phyloP scores from a whole-genome alignment of 2,888 invertebrate species.

The Anaspis maculata region DNA sequence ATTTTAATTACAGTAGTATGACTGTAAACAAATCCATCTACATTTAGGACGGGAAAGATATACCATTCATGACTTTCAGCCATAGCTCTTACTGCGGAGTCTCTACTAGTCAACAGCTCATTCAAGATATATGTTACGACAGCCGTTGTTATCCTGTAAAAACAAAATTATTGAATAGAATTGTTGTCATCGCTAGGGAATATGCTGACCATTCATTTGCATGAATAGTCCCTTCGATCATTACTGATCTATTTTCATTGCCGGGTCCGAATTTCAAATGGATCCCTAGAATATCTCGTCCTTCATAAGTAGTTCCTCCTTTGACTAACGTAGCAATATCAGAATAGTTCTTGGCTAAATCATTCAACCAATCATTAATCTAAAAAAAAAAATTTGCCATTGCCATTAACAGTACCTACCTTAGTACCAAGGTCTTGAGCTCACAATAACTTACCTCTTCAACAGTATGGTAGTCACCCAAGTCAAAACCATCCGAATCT shows the following conservation, averaged over 20 bases:
- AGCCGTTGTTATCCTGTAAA: slow-evolving; percentile 35
- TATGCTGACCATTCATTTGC: slow-evolving; percentile 41
- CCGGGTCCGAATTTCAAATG: slow-evolving; percentile 39
- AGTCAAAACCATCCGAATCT: slow-evolving; percentile 51
- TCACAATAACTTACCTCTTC: slow-evolving; percentile 41
- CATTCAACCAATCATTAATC: slow-evolving; percentile 53
- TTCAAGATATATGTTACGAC: slow-evolving; percentile 50
- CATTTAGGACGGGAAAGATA: slow-evolving; percentile 63
- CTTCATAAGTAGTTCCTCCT: slow-evolving; percentile 53
- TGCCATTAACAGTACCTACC: not conserved
- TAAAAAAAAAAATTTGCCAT: slow-evolving; percentile 14
- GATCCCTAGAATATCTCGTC: slow-evolving; percentile 51
- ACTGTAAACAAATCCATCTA: slow-evolving; percentile 65
- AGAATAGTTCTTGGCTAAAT: slow-evolving; percentile 43
- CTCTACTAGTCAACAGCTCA: slow-evolving; percentile 53
- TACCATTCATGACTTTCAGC: slow-evolving; percentile 67
- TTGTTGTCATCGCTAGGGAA: not conserved
- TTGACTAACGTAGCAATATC: slow-evolving; percentile 45
- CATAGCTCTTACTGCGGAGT: slow-evolving; percentile 44
- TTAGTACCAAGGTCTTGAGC: not conserved
- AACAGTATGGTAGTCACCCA: slow-evolving; percentile 50
- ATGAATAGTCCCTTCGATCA: slow-evolving; percentile 53
- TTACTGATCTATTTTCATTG: slow-evolving; percentile 45
- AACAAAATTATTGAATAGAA: not conserved
- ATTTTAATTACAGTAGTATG: too few species aligned